Percentiles rank a stretch among this genome's conserved stretches.
Evolutionary conservation across 2,888 invertebrate genomes (phyloP).

Genomic region (Dynastes grantii): DNA sequence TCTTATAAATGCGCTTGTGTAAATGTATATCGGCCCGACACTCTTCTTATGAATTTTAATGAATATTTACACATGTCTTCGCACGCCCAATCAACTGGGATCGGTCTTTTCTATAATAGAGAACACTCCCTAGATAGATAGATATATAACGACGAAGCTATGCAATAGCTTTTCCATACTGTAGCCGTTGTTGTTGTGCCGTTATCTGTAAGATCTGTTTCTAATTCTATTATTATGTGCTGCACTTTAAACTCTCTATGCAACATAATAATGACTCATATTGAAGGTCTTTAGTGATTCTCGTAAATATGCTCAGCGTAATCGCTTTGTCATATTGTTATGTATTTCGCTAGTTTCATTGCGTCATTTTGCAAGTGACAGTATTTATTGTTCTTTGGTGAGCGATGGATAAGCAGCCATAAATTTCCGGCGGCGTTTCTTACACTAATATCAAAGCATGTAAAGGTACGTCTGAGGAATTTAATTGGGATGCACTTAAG

Average conservation of each 20-base stretch:
- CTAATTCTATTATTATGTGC: constrained; percentile 39
- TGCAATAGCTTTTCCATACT: constrained; percentile 31
- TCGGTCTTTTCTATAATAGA: constrained; percentile 54
- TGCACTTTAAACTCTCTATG: constrained; percentile 36
- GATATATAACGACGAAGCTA: constrained; percentile 22
- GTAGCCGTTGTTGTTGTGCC: constrained; percentile 27
- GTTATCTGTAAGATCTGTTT: constrained; percentile 43
- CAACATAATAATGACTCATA: constrained; percentile 34
- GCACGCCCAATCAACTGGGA: constrained; percentile 56
- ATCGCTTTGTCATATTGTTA: constrained; percentile 27
- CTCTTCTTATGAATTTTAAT: constrained; percentile 54
- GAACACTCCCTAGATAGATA: constrained; percentile 54
- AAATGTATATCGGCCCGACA: constrained; percentile 18
- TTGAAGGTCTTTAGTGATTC: constrained; percentile 32
- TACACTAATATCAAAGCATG: neutral
- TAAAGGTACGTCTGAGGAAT: neutral
- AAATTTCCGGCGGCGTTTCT: constrained; percentile 2
- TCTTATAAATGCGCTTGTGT: constrained; percentile 8
- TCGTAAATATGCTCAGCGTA: constrained; percentile 34
- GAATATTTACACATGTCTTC: constrained; percentile 56
- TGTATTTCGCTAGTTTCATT: constrained; percentile 25
- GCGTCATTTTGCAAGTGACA: constrained; percentile 3
- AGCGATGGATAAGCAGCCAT: neutral
- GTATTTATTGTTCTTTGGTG: constrained; percentile 13
- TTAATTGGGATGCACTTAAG: neutral